Evolutionary conservation across 2,113 vertebrate genomes (phyloP).

Genomic region (Sceloporus undulatus): DNA sequence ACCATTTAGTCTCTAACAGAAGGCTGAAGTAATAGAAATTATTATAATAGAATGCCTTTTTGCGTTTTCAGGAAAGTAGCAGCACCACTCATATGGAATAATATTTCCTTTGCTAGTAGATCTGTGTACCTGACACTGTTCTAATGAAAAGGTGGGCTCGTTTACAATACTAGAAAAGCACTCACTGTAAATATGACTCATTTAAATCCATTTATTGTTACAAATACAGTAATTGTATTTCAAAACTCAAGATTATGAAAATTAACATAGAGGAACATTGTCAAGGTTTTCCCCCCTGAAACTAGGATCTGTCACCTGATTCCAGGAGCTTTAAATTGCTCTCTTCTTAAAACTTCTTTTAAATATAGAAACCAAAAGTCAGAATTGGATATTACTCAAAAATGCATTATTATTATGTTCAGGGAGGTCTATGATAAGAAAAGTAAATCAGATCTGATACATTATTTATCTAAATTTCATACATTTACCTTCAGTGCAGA

Average conservation of each 20-base stretch:
- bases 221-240: constrained; percentile 60
- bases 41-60: constrained; percentile 52
- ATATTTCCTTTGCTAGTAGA: constrained; percentile 62
- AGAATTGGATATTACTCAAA: constrained; percentile 58
- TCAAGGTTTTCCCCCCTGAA: constrained; percentile 59
- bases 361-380: constrained; percentile 46
- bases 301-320: constrained; percentile 43
- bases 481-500: constrained; percentile 45
- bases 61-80: constrained; percentile 67
- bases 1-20: constrained; percentile 56
- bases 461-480: constrained; percentile 48
- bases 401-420: constrained; percentile 51
- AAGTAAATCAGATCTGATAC: constrained; percentile 26
- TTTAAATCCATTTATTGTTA: constrained; percentile 52
- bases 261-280: constrained; percentile 72
- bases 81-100: constrained; percentile 63
- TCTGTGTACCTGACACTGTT: constrained; percentile 54
- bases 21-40: constrained; percentile 60
- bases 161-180: constrained; percentile 63
- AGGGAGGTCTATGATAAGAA: constrained; percentile 33
- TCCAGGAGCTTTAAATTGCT: constrained; percentile 50
- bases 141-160: constrained; percentile 57
- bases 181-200: constrained; percentile 57
- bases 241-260: constrained; percentile 47
- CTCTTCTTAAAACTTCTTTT: not conserved